Base-by-base conservation (phyloP, 1,140 invertebrate species). In the Zeugodacus cucurbitae region DNA sequence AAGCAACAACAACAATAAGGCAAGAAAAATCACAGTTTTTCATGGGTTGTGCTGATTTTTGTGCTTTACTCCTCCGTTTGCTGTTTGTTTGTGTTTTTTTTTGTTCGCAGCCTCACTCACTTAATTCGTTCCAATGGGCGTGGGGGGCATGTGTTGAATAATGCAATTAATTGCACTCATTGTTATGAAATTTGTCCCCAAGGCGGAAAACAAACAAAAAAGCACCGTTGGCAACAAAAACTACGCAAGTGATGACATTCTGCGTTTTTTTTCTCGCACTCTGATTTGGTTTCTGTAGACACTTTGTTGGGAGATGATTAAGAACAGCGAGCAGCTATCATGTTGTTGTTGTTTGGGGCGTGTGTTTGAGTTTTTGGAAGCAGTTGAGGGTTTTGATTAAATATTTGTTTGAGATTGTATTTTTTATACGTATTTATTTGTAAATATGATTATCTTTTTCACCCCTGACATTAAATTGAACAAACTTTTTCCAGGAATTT, bases 91-190 rank as follows among this genome's bases (percentile, higher is more conserved):
- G 37, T 22, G 20, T 32, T 37, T 37, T 37, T 20, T 74, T 74
- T 74, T 22, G 17, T 41, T 10, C 8, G 5, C 37, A 34, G n/a
- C 41, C 11, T 48, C 22, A 44, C 22, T 48, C 41, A 82, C 74
- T 82, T 82, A 82, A 82, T 48, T 29, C 26, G 74, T 48, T 82
- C 74, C 22, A 82, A 26, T n/a, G 74, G 41, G 37, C 44, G 37
- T 82, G 7, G 37, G 67, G 74, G n/a, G n/a, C 58, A 26, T 44
- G 74, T 82, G 74, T 82, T 82, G 74, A 82, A 82, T 82, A 82
- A 82, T 82, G 74, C 74, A 82, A 82, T 82, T 82, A 82, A 82
- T 48, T 82, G 74, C 74, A 82, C 41, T 82, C 74, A 54, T 82
- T 82, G 74, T 82, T 82, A 82, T 48, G 74, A 48, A 82, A 82